Evolutionary conservation across 2,888 invertebrate genomes (phyloP), one percentile per base, ranked within the genome.

Genomic region (Marasmarcha lunaedactyla): DNA sequence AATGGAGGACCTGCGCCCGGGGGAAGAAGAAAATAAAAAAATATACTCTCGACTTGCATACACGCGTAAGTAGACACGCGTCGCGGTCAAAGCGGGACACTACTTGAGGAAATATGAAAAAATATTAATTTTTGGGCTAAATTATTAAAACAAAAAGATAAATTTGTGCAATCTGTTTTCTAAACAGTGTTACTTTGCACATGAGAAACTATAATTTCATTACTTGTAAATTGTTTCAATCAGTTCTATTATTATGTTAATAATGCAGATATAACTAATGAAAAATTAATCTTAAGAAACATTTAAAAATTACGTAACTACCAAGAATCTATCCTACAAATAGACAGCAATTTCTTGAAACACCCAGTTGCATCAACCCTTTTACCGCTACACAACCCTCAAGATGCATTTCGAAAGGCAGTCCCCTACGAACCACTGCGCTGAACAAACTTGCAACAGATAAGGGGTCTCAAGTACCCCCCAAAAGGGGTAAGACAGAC

Each of bases 381-480:
- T 59, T 52, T 38, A 56, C 76, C 41, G 71, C 61, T 39, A 60
- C 81, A 66, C 54, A 56, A 57, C 61, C 63, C 71, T 76, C 69
- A 79, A 84, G 83, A 84, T 79, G 69, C 72, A 71, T 74, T 70
- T 71, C 69, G 62, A 65, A 73, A 79, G 73, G n/a, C n/a, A n/a
- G 70, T 67, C 74, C 76, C 76, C 73, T 74, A 73, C 73, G 71
- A 76, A 68, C 71, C 77, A 78, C 78, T 79, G 73, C 73, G 63
- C 69, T 79, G 71, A 73, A 81, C 79, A 83, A 83, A 81, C 83
- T 81, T 83, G 73, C 71, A 63, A 71, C 73, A 74, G 81, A 79
- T 83, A 78, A 81, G 79, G 78, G 77, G 77, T 58, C 58, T 65
- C 63, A 72, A 78, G 79, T 72, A 72, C 77, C 77, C 77, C 79